phyloP scores from a whole-genome alignment of 2,113 vertebrate genomes.

The Dasypus novemcinctus region DNA sequence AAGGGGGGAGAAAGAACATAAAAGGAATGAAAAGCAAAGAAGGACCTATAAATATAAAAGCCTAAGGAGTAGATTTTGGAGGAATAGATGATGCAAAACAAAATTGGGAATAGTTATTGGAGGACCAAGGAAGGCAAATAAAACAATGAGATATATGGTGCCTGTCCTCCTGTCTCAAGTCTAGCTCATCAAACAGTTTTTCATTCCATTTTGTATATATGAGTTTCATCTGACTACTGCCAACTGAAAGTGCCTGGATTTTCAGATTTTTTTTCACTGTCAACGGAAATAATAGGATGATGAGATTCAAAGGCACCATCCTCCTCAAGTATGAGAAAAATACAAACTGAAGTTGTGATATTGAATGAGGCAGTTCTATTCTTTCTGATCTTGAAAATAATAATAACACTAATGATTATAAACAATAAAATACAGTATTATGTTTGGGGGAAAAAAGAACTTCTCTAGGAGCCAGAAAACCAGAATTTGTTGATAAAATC shows the following conservation, averaged over 20 bases:
- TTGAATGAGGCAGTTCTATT: neutral
- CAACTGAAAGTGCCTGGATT: conserved; percentile 38
- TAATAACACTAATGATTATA: neutral
- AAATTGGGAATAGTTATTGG: conserved; percentile 72
- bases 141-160: conserved; percentile 66
- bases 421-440: neutral
- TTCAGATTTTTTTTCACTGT: conserved; percentile 18
- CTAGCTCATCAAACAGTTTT: conserved; percentile 57
- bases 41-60: conserved; percentile 71
- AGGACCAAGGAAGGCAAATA: conserved; percentile 63
- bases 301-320: conserved; percentile 41
- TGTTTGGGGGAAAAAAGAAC: neutral
- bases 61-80: conserved; percentile 56
- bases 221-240: conserved; percentile 60
- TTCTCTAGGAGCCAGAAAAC: neutral
- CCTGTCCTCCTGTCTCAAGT: conserved; percentile 47
- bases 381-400: neutral
- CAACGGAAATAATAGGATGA: conserved; percentile 44
- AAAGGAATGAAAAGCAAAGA: conserved; percentile 71
- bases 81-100: conserved; percentile 70
- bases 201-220: conserved; percentile 53
- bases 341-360: neutral
- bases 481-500: neutral
- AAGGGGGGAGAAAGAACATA: neutral
- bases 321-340: conserved; percentile 35